Base-by-base conservation (phyloP, 92 coral and sea anemone species). In the Epizoanthus scotinus region DNA sequence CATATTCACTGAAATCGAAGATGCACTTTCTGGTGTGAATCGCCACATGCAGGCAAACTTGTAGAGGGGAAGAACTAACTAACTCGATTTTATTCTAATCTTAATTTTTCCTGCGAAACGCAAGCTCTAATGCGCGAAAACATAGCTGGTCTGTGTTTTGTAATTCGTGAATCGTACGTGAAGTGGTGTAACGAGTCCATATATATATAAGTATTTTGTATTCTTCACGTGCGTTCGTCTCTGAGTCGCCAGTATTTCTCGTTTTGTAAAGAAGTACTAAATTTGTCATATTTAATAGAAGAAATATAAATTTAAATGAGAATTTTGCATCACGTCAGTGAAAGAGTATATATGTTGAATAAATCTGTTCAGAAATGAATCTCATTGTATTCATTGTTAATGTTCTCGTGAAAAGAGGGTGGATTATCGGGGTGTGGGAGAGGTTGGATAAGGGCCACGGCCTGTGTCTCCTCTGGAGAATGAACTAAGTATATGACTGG, bases 91-190 rank as follows among this genome's bases (percentile, higher is more conserved):
- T 63, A 17, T 8, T 29, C 36, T 64, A 64, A 9, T 64, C 19
- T 27, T 14, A 44, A 44, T 40, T 57, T 20, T 31, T 27, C 2
- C 55, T 50, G 38, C 49, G 44, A 42, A 58, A 57, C 49, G 81
- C 81, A 31, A 75, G 81, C 81, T 75, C 29, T 60, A 75, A 58
- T 44, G 81, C 81, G 81, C 81, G 81, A 75, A 75, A 75, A 75
- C 81, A 75, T 75, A 75, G 81, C 81, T 75, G 81, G 81, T n/a
- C 81, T 75, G 81, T 75, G 81, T 75, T 75, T 75, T 75, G 81
- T 75, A 75, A 58, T 75, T 75, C 54, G 81, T 75, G 36, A 17
- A 24, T 9, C 68, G 81, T 75, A 57, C 81, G 81, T 75, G 22
- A 40, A 42, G 67, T 75, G 67, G 49, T 14, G 68, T 75, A n/a